Conservation (phyloP, 2,113 vertebrate species). For the Callospermophilus lateralis region DNA sequence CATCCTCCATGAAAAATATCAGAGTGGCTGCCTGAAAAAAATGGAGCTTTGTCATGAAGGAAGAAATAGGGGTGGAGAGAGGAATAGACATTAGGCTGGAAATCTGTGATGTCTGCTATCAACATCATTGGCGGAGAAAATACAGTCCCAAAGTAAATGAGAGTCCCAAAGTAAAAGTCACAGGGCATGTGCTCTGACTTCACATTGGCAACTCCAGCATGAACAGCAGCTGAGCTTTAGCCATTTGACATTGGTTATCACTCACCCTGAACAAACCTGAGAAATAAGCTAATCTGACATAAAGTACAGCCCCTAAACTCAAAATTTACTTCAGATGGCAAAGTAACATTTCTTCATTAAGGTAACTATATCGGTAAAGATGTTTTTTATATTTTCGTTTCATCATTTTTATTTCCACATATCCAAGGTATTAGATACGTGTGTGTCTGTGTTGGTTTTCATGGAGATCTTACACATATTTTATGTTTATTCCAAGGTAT, state of each 20-base stretch:
- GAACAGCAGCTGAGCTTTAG: background rate
- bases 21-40: background rate
- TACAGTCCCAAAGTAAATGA: background rate
- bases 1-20: background rate
- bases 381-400: conserved; percentile 16
- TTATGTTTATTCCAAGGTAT: background rate
- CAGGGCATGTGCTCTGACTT: background rate
- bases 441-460: background rate
- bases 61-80: background rate
- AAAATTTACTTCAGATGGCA: background rate
- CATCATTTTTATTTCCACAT: background rate
- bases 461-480: background rate
- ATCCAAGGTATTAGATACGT: background rate
- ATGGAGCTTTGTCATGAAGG: background rate
- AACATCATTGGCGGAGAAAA: background rate
- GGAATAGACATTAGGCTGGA: background rate
- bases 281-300: background rate
- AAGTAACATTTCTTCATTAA: background rate
- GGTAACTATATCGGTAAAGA: background rate
- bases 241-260: background rate
- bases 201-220: background rate
- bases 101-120: background rate
- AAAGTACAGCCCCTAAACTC: background rate
- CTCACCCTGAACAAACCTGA: background rate
- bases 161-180: background rate